phyloP scores from a whole-genome alignment of 1,140 invertebrate genomes.

The Caenorhabditis latens region DNA sequence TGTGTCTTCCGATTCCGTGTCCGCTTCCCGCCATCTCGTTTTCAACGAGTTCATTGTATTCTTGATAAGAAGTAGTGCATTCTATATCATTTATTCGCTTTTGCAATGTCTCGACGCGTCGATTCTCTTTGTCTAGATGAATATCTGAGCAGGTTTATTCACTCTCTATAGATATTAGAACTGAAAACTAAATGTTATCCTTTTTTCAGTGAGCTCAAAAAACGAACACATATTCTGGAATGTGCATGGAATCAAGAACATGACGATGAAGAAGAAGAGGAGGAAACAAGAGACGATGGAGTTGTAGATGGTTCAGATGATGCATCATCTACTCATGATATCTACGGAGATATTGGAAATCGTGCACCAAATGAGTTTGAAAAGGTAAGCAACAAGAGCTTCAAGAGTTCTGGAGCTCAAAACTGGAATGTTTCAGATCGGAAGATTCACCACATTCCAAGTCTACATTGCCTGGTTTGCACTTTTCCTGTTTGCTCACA shows the following conservation, averaged over 20 bases:
- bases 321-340: not conserved
- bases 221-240: slow-evolving; percentile 44
- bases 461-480: slow-evolving; percentile 76
- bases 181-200: not conserved
- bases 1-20: slow-evolving; percentile 45
- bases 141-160: slow-evolving; percentile 20
- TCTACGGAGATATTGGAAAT: slow-evolving; percentile 38
- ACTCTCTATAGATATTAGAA: too few relatives aligned
- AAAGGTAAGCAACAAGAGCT: slow-evolving; percentile 52
- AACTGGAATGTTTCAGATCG: slow-evolving; percentile 1
- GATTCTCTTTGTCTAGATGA: slow-evolving; percentile 48
- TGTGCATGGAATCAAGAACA: slow-evolving; percentile 48
- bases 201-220: slow-evolving; percentile 25
- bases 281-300: not conserved
- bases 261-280: slow-evolving; percentile 38
- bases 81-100: not conserved
- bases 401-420: too few relatives aligned
- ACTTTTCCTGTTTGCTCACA: slow-evolving; percentile 70
- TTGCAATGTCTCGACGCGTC: slow-evolving; percentile 35
- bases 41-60: slow-evolving; percentile 5
- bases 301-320: not conserved
- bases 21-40: not conserved
- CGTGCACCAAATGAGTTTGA: slow-evolving; percentile 67
- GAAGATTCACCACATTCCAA: slow-evolving; percentile 67
- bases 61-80: not conserved